Evolutionary conservation across 2,888 invertebrate species (phyloP).

Genomic region (Macaria notata): DNA sequence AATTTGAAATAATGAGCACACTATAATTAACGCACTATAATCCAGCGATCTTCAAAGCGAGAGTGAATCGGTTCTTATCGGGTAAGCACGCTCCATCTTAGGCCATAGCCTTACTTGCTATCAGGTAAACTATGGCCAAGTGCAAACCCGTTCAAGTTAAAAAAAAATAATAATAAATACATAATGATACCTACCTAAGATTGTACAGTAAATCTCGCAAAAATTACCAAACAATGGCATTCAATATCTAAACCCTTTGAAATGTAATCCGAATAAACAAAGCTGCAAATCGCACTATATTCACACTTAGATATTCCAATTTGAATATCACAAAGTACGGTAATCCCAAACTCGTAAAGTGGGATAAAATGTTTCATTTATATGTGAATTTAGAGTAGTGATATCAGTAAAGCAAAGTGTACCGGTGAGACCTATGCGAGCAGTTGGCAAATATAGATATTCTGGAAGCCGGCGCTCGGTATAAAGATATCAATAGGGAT

Average conservation of each 20-base stretch:
- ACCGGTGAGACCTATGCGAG: constrained; percentile 8
- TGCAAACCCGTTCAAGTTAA: too few relatives aligned
- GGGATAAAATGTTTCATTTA: constrained; percentile 20
- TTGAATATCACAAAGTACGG: constrained; percentile 17
- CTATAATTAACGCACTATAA: too few relatives aligned
- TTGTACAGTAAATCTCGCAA: not conserved
- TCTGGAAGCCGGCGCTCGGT: constrained; percentile 28
- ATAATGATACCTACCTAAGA: too few relatives aligned
- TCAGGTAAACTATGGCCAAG: too few relatives aligned
- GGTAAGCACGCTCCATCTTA: too few relatives aligned
- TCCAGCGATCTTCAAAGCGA: too few relatives aligned
- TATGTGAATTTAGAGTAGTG: constrained; percentile 19
- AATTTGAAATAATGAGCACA: too few relatives aligned
- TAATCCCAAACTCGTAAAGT: constrained; percentile 19
- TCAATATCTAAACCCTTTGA: not conserved
- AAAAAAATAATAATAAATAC: too few relatives aligned
- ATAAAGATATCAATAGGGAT: constrained; percentile 67
- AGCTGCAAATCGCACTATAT: constrained; percentile 12
- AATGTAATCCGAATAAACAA: constrained; percentile 2
- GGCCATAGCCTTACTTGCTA: too few relatives aligned
- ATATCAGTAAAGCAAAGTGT: constrained; percentile 12
- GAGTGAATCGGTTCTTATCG: too few relatives aligned
- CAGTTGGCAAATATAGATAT: constrained; percentile 1
- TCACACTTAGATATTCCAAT: constrained; percentile 11
- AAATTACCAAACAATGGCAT: not conserved